Conservation (phyloP, 2,888 invertebrate genomes). For the Allophyes oxyacanthae region DNA sequence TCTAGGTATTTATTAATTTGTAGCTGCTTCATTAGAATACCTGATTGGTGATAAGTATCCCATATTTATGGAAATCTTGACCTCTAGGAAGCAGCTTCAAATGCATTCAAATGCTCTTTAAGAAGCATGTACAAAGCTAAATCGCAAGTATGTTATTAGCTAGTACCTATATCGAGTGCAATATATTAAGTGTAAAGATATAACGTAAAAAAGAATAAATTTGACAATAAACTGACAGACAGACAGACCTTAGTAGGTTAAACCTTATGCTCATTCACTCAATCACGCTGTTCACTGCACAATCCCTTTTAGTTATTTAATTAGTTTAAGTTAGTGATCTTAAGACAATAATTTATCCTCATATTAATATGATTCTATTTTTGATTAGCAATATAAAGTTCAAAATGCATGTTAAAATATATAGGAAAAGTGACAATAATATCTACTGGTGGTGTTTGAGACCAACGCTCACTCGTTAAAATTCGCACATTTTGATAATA, state of each 20-base stretch:
- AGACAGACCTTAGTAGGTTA: conserved; percentile 3
- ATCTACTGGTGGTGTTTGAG: conserved; percentile 53
- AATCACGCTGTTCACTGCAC: conserved; percentile 39
- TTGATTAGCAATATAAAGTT: conserved; percentile 1
- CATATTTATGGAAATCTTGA: too few relatives aligned
- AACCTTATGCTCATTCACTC: conserved; percentile 6
- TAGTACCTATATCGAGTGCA: conserved; percentile 10
- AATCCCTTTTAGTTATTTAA: conserved; percentile 25
- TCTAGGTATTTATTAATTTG: neutral
- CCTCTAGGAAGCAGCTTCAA: neutral
- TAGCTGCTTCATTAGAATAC: neutral
- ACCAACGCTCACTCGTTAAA: conserved; percentile 68
- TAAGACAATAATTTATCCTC: conserved; percentile 44
- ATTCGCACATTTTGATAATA: conserved; percentile 48
- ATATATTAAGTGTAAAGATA: conserved; percentile 14
- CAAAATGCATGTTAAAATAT: conserved; percentile 1
- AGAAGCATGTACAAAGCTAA: conserved; percentile 1
- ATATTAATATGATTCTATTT: neutral
- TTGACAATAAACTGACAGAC: conserved; percentile 28
- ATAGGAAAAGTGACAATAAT: conserved; percentile 59
- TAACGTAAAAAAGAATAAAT: conserved; percentile 1
- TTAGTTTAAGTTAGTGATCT: conserved; percentile 30
- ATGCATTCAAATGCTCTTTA: too few relatives aligned
- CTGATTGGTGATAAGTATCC: too few relatives aligned
- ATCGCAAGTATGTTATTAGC: neutral